Conservation (phyloP, 30 jellyfish, hydroid and myxozoan species). For the Catostylus mosaicus region DNA sequence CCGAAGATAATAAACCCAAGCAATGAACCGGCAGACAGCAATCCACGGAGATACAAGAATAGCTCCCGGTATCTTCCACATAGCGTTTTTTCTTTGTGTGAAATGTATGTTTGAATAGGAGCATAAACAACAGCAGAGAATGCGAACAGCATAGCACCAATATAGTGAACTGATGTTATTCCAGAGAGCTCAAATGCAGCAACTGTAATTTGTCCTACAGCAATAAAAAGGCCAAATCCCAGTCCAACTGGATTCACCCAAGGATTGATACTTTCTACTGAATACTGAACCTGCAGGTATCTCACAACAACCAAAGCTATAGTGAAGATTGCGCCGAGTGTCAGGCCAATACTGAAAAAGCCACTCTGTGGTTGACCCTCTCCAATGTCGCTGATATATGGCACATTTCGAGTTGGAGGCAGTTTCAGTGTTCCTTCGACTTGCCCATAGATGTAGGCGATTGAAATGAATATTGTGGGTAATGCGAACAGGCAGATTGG, state of each 20-base stretch:
- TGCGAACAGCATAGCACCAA: constrained; percentile 79
- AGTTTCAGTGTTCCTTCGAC: constrained; percentile 17
- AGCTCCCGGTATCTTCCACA: constrained; percentile 5
- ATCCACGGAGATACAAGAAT: constrained; percentile 35
- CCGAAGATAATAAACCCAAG: constrained; percentile 65
- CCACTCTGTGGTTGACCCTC: constrained; percentile 82
- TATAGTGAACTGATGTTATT: constrained; percentile 47
- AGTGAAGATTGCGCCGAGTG: constrained; percentile 67
- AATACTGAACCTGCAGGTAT: constrained; percentile 62
- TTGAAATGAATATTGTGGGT: constrained; percentile 20
- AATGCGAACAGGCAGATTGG: constrained; percentile 36
- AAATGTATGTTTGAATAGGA: constrained; percentile 54
- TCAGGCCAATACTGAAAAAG: constrained; percentile 71
- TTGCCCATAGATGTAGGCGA: constrained; percentile 49
- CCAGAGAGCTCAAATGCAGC: constrained; percentile 85
- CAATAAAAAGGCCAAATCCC: constrained; percentile 41
- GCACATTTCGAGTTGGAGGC: constrained; percentile 57
- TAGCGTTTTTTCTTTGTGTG: constrained; percentile 22
- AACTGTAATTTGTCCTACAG: constrained; percentile 70
- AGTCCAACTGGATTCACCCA: constrained; percentile 46
- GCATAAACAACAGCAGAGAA: constrained; percentile 65
- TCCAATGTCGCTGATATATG: constrained; percentile 87
- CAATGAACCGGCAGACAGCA: constrained; percentile 42
- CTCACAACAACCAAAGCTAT: constrained; percentile 61
- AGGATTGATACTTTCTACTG: constrained; percentile 9